Conservation (phyloP, 2,113 vertebrate genomes). For the Elaphurus davidianus region DNA sequence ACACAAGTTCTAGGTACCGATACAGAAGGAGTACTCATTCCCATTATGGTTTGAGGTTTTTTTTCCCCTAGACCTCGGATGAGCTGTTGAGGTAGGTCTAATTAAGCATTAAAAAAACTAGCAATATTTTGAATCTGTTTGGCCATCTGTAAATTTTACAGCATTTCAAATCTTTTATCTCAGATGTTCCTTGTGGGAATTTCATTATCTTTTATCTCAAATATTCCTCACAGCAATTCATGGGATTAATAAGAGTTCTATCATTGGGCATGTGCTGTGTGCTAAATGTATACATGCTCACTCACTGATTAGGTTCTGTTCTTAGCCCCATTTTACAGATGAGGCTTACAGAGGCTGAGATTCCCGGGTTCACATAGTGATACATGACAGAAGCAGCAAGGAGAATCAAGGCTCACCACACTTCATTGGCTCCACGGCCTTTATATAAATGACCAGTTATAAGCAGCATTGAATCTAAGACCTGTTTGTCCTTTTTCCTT, state of each 20-base stretch:
- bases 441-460: neutral
- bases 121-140: neutral
- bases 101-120: neutral
- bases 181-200: neutral
- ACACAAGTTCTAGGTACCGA: neutral
- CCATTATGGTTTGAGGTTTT: neutral
- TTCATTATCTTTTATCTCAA: neutral
- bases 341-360: neutral
- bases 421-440: neutral
- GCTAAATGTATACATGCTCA: neutral
- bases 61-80: neutral
- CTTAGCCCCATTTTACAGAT: neutral
- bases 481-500: neutral
- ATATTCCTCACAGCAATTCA: neutral
- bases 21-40: neutral
- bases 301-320: neutral
- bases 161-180: neutral
- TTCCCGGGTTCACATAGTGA: neutral
- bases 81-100: neutral
- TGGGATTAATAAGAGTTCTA: neutral
- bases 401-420: neutral
- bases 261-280: neutral
- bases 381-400: neutral
- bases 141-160: neutral
- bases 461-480: neutral